These are phyloP conservation scores for Drosophila infuscata DNA, from an alignment of 2,888 invertebrate species.

Conservation along the genomic window DNA sequence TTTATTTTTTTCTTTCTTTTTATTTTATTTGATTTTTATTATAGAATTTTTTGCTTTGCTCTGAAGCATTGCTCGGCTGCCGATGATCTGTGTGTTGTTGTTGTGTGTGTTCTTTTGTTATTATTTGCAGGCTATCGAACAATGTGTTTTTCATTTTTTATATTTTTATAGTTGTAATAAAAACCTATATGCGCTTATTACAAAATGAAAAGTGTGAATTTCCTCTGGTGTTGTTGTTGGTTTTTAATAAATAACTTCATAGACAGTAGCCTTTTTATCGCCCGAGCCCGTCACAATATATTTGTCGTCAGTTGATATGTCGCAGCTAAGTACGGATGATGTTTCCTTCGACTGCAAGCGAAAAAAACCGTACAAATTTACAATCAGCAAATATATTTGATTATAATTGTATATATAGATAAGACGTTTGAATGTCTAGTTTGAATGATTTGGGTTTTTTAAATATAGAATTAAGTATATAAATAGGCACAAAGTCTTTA, in stretches of 20 bases:
- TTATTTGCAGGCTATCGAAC: constrained; percentile 56
- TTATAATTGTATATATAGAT: constrained; percentile 8
- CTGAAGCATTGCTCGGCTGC: constrained; percentile 56
- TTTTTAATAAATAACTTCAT: constrained; percentile 95
- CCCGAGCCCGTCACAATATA: constrained; percentile 99
- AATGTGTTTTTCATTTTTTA: constrained; percentile 41
- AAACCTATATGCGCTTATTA: constrained; percentile 80
- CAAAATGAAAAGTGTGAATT: constrained; percentile 74
- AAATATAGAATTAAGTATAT: not conserved
- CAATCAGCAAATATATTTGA: constrained; percentile 14
- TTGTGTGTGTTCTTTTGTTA: constrained; percentile 39
- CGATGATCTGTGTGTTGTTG: constrained; percentile 32
- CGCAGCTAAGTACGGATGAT: constrained; percentile 98
- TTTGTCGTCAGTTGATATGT: constrained; percentile 98
- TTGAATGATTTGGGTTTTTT: not conserved
- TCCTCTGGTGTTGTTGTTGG: constrained; percentile 50
- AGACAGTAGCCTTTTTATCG: constrained; percentile 98
- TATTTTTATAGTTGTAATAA: constrained; percentile 65
- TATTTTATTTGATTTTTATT: constrained; percentile 65
- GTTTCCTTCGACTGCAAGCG: constrained; percentile 94
- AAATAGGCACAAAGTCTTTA: not conserved
- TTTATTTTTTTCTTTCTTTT: constrained; percentile 60
- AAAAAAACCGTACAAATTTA: constrained; percentile 23
- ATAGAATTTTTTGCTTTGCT: constrained; percentile 72
- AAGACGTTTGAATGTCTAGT: not conserved